Percentiles rank a stretch among this genome's conserved stretches.
These are phyloP conservation scores for Carlito syrichta DNA, from an alignment of 2,113 vertebrate species.

Conservation along the genomic window DNA sequence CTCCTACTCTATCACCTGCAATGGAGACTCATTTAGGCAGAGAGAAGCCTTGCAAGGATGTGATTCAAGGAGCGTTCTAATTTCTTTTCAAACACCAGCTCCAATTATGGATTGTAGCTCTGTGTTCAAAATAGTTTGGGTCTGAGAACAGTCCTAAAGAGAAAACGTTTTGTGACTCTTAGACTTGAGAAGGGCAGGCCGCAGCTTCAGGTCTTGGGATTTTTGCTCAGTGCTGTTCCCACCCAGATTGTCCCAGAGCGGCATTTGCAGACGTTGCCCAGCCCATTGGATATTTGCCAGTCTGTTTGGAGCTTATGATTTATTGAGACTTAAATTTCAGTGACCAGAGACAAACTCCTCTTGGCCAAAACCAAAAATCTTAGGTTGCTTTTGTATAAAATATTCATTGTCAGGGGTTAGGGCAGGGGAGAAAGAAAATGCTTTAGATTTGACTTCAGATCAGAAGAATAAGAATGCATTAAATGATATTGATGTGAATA, in stretches of 20 bases:
- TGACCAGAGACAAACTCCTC: not conserved
- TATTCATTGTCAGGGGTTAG: not conserved
- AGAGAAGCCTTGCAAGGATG: slow-evolving; percentile 45
- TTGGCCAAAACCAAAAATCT: slow-evolving; percentile 33
- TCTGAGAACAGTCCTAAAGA: slow-evolving; percentile 57
- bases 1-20: slow-evolving; percentile 17
- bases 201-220: slow-evolving; percentile 60
- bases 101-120: slow-evolving; percentile 36
- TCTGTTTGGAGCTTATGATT: slow-evolving; percentile 29
- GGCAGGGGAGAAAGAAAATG: not conserved
- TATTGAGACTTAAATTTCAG: slow-evolving; percentile 38
- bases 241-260: slow-evolving; percentile 45
- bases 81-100: slow-evolving; percentile 56
- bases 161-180: not conserved
- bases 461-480: not conserved
- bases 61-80: slow-evolving; percentile 29
- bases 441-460: not conserved
- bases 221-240: slow-evolving; percentile 50
- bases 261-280: slow-evolving; percentile 50
- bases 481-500: slow-evolving; percentile 16
- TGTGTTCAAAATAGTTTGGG: slow-evolving; percentile 45
- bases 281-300: slow-evolving; percentile 54
- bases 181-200: slow-evolving; percentile 60
- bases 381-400: not conserved
- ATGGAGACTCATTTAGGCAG: slow-evolving; percentile 52